Evolutionary conservation across 2,113 vertebrate genomes (phyloP).

Genomic region (Zosterops borbonicus): DNA sequence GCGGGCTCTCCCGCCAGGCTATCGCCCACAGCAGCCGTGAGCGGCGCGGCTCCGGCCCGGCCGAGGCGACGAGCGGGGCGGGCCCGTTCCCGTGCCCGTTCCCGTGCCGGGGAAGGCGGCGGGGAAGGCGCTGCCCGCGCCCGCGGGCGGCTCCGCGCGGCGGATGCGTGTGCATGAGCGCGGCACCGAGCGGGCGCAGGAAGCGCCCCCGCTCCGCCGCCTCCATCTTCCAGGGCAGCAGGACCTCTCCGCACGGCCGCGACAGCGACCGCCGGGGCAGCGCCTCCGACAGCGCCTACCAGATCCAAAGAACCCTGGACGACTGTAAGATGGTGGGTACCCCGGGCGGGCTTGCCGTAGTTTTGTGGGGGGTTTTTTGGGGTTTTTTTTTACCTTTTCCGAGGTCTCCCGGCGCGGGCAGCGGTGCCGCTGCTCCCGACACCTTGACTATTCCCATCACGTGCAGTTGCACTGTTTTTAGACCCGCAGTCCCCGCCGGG

Average conservation of each 20-base stretch:
- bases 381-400: no score
- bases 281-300: slow-evolving; percentile 81
- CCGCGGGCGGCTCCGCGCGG: no score
- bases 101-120: no score
- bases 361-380: no score
- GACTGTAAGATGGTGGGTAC: slow-evolving; percentile 96
- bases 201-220: slow-evolving; percentile 90
- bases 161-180: slow-evolving; percentile 96
- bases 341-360: neutral
- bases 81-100: no score
- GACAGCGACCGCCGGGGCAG: slow-evolving; percentile 88
- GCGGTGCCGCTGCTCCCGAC: slow-evolving; percentile 17
- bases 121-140: no score
- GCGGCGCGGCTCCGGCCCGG: no score
- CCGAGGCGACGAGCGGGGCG: no score
- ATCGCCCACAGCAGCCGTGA: no score
- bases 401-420: neutral
- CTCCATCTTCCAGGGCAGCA: slow-evolving; percentile 90
- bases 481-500: slow-evolving; percentile 62
- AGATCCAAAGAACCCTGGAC: slow-evolving; percentile 85
- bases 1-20: no score
- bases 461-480: slow-evolving; percentile 78
- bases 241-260: slow-evolving; percentile 82
- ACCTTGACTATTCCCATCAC: slow-evolving; percentile 67
- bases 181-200: slow-evolving; percentile 96